Base-by-base conservation (phyloP, 2,113 vertebrate species). In the Xenotilapia flavipinnis region DNA sequence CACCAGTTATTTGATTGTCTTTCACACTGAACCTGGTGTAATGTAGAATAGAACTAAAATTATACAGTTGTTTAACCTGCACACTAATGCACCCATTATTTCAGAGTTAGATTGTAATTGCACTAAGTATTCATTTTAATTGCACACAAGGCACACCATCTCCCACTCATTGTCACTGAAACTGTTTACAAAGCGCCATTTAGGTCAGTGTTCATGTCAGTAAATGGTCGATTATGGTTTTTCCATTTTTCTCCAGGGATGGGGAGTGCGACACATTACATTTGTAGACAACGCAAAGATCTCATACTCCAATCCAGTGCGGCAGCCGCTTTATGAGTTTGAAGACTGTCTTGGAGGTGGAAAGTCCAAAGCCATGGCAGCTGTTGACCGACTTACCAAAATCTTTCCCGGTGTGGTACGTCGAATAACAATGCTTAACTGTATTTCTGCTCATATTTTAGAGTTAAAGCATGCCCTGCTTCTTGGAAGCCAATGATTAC, bases 241-340 rank as follows among this genome's bases (percentile, higher is more conserved):
- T 7, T 84, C 15, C 14, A 60, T 87, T 23, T 9, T 81, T 81
- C 23, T 85, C 6, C 82, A 99, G 99, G 98, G 98, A 3, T 99
- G 98, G 99, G 98, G 99, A 19, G 98, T 99, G 89, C 97, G 99
- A 95, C 97, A 96, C 90, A 97, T 99, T 93, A 99, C 99, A 0
- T 99, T 99, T 94, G 98, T 99, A 89, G 98, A 99, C 96, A 99
- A 99, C 7, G 98, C 98, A 5, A 99, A 97, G 95, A 98, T 99
- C 94, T 99, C 99, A 3, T 99, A 98, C 91, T 99, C 98, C 26
- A 99, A 99, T 89, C 99, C 99, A 0, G 98, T 99, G 21, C 96
- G 99, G 7, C 98, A 99, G 94, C 97, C 98, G 0, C 97, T 99
- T 5, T 99, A 98, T 23, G 98, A 99, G 85, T 99, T 99, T 56